phyloP scores from a whole-genome alignment of 53 echinoderm and acorn worm genomes.

The Holothuria leucospilota region DNA sequence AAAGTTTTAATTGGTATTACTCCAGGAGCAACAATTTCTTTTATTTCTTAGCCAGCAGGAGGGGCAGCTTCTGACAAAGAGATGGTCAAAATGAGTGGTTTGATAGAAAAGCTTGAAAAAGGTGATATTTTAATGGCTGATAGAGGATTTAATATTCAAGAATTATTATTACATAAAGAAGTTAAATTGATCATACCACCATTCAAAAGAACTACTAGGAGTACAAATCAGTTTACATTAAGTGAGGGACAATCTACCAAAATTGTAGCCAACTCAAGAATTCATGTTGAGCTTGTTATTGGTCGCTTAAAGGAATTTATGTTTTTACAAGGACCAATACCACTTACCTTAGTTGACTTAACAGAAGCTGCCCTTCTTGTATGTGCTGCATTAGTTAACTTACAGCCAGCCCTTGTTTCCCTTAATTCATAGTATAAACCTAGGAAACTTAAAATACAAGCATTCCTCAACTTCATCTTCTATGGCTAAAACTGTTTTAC shows the following conservation, averaged over 20 bases:
- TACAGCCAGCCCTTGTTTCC: conserved; percentile 55
- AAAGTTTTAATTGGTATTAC: conserved; percentile 72
- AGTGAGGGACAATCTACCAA: conserved; percentile 6
- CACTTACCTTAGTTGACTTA: conserved; percentile 62
- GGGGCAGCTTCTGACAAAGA: conserved; percentile 74
- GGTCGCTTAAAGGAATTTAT: no score
- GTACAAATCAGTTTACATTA: conserved; percentile 51
- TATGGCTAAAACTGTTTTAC: no score
- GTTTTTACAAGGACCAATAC: conserved; percentile 69
- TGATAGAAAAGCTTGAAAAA: conserved; percentile 58
- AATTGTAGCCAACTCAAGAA: conserved; percentile 38
- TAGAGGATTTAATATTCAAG: conserved; percentile 73
- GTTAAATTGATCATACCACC: conserved; percentile 68
- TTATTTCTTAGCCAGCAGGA: conserved; percentile 48
- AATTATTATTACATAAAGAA: conserved; percentile 65
- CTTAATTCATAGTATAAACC: conserved; percentile 25
- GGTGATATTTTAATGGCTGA: conserved; percentile 77
- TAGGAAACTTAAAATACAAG: background rate
- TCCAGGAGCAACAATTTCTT: conserved; percentile 69
- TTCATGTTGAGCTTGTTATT: conserved; percentile 67
- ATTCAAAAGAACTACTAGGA: conserved; percentile 48
- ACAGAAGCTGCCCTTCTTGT: conserved; percentile 60
- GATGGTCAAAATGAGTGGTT: conserved; percentile 59
- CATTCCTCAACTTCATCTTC: no score
- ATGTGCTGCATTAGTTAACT: conserved; percentile 60